Evolutionary conservation across 64 coral and sea anemone species (phyloP).

Genomic region (Acropora tenuis): DNA sequence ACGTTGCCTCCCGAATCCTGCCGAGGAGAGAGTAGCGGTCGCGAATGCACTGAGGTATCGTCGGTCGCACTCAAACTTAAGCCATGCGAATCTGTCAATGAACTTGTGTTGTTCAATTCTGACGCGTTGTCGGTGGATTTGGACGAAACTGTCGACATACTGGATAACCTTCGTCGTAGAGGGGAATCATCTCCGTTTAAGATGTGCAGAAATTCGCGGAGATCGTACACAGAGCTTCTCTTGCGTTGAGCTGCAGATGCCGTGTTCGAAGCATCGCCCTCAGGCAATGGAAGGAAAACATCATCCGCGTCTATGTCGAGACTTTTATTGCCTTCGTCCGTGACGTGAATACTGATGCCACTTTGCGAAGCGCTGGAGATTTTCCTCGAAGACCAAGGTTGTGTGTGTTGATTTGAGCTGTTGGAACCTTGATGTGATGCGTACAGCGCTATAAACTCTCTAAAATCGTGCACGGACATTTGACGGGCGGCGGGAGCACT

Average conservation of each 20-base stretch:
- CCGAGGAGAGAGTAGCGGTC: conserved; percentile 54
- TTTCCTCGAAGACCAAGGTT: conserved; percentile 44
- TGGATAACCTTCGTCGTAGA: conserved; percentile 75
- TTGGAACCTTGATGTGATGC: not conserved
- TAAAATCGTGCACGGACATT: conserved; percentile 51
- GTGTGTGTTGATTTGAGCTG: conserved; percentile 4
- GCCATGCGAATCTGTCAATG: not conserved
- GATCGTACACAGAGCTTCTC: conserved; percentile 75
- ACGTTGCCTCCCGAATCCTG: conserved; percentile 74
- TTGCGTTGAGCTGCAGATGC: conserved; percentile 24
- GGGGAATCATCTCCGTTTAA: conserved; percentile 79
- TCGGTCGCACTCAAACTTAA: not conserved
- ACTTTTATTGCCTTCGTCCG: conserved; percentile 57
- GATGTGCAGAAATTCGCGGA: conserved; percentile 69
- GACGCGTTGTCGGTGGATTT: conserved; percentile 14
- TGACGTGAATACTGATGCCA: conserved; percentile 49
- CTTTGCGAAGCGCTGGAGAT: conserved; percentile 67
- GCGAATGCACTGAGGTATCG: not conserved
- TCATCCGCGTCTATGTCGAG: conserved; percentile 68
- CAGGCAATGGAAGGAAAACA: conserved; percentile 76
- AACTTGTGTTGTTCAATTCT: not conserved
- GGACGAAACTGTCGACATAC: conserved; percentile 37
- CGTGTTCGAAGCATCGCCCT: not conserved
- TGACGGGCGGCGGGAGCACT: not conserved
- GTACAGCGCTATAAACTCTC: conserved; percentile 36